Percentiles rank a stretch among this genome's conserved stretches.
phyloP scores from a whole-genome alignment of 2,888 invertebrate species.

The Sarcophaga subvicina region DNA sequence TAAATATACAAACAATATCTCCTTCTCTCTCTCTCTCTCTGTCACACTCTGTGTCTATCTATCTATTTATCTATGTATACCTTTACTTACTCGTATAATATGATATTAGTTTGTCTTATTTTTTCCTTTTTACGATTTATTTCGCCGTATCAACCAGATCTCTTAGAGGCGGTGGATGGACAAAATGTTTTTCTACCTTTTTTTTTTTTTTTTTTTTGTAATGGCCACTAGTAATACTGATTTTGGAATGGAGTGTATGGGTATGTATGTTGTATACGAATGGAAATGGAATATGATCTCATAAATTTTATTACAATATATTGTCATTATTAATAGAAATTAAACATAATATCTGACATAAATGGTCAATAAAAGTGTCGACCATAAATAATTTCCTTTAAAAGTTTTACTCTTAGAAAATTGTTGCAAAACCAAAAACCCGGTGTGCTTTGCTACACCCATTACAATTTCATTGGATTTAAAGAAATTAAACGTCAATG shows the following conservation, averaged over 20 bases:
- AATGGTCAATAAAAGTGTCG: constrained; percentile 74
- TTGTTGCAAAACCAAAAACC: neutral
- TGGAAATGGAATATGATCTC: constrained; percentile 59
- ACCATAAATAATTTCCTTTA: constrained; percentile 68
- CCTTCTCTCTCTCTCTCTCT: too few species aligned
- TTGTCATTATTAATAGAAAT: constrained; percentile 73
- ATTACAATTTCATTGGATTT: too few species aligned
- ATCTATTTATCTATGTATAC: too few species aligned
- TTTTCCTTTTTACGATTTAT: constrained; percentile 1
- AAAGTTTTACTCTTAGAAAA: neutral
- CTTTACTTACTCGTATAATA: too few species aligned
- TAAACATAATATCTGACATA: constrained; percentile 72
- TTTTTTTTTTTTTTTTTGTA: constrained; percentile 9
- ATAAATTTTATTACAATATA: constrained; percentile 61
- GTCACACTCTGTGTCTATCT: too few species aligned
- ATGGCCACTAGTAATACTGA: constrained; percentile 23
- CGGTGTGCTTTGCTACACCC: too few species aligned
- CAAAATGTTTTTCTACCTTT: neutral
- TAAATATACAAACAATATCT: constrained; percentile 34
- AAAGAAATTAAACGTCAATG: too few species aligned
- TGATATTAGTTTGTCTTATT: constrained; percentile 32
- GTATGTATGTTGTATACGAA: neutral
- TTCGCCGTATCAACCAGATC: constrained; percentile 5
- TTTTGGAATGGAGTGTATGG: neutral
- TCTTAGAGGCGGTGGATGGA: neutral